phyloP scores from a whole-genome alignment of 2,113 vertebrate genomes.

The Cryptomyrus ogoouensis region DNA sequence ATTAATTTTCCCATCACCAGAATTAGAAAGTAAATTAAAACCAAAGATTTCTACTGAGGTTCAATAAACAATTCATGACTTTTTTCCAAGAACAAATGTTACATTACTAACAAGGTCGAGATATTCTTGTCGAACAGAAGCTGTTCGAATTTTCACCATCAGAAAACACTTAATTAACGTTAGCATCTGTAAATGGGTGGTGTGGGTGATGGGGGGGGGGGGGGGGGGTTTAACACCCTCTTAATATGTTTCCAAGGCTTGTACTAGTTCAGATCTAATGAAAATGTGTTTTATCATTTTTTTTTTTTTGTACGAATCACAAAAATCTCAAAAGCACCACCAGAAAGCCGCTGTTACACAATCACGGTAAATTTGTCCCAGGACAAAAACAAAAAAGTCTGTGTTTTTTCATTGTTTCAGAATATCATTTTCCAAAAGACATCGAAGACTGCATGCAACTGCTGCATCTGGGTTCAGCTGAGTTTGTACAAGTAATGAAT shows the following conservation, averaged over 20 bases:
- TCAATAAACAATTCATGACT: conserved; percentile 44
- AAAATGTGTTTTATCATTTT: not conserved
- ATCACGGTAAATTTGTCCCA: not conserved
- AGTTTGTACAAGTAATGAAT: not conserved
- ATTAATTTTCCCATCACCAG: conserved; percentile 61
- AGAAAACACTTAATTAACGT: conserved; percentile 32
- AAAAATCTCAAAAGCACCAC: not conserved
- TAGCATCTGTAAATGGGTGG: conserved; percentile 7
- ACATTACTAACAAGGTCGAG: conserved; percentile 42
- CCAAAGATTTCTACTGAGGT: conserved; percentile 35
- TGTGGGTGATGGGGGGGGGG: not conserved
- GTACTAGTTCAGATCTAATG: not conserved
- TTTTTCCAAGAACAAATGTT: conserved; percentile 37
- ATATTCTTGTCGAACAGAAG: conserved; percentile 33
- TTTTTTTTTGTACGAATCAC: not conserved
- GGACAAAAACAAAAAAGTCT: not conserved
- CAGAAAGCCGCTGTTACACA: not conserved
- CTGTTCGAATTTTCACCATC: conserved; percentile 25
- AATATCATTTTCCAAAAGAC: not conserved
- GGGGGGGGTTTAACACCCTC: not conserved
- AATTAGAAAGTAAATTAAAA: conserved; percentile 62
- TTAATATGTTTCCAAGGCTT: not conserved
- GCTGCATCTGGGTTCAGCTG: not conserved
- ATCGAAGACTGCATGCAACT: not conserved
- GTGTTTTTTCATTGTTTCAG: not conserved